Base-by-base conservation (phyloP, 2,888 invertebrate genomes). In the Coenonympha glycerion region DNA sequence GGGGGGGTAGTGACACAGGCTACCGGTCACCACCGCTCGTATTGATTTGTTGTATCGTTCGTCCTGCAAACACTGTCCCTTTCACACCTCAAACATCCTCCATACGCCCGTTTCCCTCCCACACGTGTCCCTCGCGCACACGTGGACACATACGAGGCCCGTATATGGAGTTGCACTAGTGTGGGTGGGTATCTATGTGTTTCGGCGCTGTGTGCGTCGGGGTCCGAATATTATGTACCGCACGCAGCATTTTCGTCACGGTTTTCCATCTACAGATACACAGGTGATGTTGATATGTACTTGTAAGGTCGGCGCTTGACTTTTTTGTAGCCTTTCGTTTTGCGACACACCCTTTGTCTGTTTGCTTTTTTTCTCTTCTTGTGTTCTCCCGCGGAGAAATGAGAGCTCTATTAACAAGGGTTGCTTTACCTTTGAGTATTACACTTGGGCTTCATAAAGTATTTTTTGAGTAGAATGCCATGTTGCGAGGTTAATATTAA, bases 11-110 rank as follows among this genome's bases (percentile, higher is more conserved):
- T 84, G 86, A 86, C 86, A 87, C 86, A 86, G 87, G 88, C 87
- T 87, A 88, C 88, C 87, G 88, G 87, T 87, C 88, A 88, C 83
- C 82, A 83, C 84, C 86, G 85, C 84, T 81, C 86, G 88, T 88
- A 88, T 88, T 88, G 88, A 87, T 88, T 88, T 88, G 88, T 88
- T 88, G 88, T 88, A 88, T 88, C 87, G 88, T 79, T 87, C 83
- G 87, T 87, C 87, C 87, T 86, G 86, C 81, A 78, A 76, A 73
- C 62, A 61, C 78, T 65, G 66, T 86, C 87, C 77, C 80, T 74
- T 68, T 87, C 84, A 55, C 76, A 63, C 79, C 59, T 64, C 62
- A 62, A 56, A 57, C 58, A 55, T 42, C 50, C 47, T 21, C 41
- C 44, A 30, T 65, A 59, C 52, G 56, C 55, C 71, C 59, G 42